Evolutionary conservation across 2,113 vertebrate genomes (phyloP), one percentile per base, ranked within the genome.

Genomic region (Serilophus lunatus): DNA sequence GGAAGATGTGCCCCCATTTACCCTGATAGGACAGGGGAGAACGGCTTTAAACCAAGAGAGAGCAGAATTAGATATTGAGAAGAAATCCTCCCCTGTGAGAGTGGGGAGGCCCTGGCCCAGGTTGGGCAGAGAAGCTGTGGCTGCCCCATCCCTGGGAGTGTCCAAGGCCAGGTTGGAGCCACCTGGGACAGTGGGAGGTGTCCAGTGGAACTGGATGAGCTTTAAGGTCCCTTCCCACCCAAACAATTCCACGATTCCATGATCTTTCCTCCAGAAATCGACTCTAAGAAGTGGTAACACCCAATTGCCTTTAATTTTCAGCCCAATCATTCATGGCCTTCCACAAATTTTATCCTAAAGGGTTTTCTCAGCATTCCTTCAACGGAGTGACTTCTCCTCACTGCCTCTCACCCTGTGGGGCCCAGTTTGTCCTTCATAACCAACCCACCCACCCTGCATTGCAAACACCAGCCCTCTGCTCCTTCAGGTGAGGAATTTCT

Each of bases 131-230:
- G 53, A 7, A 69, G 72, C 83, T 86, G 83, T 4, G 72, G 72
- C 45, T 77, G 72, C 45, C 36, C 36, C 83, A 38, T 50, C 72
- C 72, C 45, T 77, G 72, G 53, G 3, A 86, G 63, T 53, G 72
- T 1, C 72, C 71, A 22, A 60, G 45, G 53, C 45, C 33, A 15
- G 83, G 60, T 9, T 65, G 69, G 56, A 70, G 49, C 57, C 45
- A 3, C 50, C 50, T 85, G 63, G 53, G 22, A 13, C n/a, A 18
- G 22, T 36, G 72, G 45, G 1, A 69, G 63, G 20, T 14, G 36
- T 36, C 83, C 61, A 15, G 10, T 51, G 63, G 17, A 4, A 31
- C 4, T 3, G 36, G 19, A 0, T 59, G 71, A 0, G 1, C 0
- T 44, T 29, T 59, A 3, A 42, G 4, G 3, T 68, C 26, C 19